A percentile compares a stretch with the other conserved stretches of the same genome.
phyloP scores from a whole-genome alignment of 2,113 vertebrate species.

The Nibea albiflora region DNA sequence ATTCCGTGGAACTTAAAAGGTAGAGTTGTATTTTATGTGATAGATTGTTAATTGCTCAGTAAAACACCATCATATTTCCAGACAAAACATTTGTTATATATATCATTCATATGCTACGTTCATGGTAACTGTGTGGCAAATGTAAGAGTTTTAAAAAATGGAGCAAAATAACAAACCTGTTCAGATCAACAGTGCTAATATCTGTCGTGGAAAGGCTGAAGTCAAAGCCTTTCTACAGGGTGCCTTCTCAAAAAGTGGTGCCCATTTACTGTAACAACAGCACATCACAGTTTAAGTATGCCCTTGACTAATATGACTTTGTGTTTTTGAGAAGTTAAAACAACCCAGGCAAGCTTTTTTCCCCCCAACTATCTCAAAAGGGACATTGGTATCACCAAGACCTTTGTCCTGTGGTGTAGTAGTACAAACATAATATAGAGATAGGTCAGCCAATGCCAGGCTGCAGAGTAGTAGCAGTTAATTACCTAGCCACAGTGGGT shows the following conservation, averaged over 20 bases:
- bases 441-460: not conserved
- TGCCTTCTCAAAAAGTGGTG: not conserved
- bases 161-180: too few relatives aligned
- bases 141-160: too few relatives aligned
- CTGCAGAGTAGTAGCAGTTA: not conserved
- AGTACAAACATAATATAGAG: slow-evolving; percentile 8
- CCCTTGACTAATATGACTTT: too few relatives aligned
- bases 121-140: too few relatives aligned
- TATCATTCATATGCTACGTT: too few relatives aligned
- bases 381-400: not conserved
- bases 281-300: not conserved
- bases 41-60: too few relatives aligned
- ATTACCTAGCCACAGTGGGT: not conserved
- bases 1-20: too few relatives aligned
- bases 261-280: not conserved
- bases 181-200: too few relatives aligned
- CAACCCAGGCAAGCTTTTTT: not conserved
- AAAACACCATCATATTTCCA: too few relatives aligned
- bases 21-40: too few relatives aligned
- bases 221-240: not conserved
- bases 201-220: too few relatives aligned
- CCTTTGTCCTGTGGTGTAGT: not conserved
- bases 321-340: not conserved
- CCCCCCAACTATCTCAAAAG: not conserved
- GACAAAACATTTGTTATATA: too few relatives aligned